Conservation (phyloP, 1,140 invertebrate genomes). For the Drosophila serrata region DNA sequence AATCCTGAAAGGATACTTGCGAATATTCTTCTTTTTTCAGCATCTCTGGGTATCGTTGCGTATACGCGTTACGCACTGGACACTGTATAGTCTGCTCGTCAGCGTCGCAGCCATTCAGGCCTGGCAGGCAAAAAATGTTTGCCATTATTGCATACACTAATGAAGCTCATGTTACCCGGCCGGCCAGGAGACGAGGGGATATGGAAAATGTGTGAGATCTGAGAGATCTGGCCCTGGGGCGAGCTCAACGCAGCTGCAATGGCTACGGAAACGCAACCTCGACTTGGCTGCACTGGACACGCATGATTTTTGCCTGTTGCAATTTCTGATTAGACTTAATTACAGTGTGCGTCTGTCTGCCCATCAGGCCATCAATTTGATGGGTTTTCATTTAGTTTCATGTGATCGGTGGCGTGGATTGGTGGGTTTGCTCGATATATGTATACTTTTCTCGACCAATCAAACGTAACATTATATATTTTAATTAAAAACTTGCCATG, state of each 20-base stretch:
- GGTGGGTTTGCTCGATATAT: background rate
- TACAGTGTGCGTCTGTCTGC: constrained; percentile 73
- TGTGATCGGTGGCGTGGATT: background rate
- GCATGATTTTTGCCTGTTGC: constrained; percentile 82
- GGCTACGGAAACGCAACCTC: constrained; percentile 33
- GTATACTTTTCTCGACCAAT: constrained; percentile 50
- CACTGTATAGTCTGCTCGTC: constrained; percentile 33
- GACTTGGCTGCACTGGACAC: constrained; percentile 61
- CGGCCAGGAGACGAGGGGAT: constrained; percentile 11
- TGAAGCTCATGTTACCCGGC: constrained; percentile 79
- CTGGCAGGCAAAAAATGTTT: constrained; percentile 82
- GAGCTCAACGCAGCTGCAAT: constrained; percentile 22
- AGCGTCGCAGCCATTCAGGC: constrained; percentile 53
- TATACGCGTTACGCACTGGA: constrained; percentile 53
- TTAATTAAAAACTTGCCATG: constrained; percentile 81
- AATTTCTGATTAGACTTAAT: constrained; percentile 84
- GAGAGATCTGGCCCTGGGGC: constrained; percentile 51
- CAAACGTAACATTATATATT: constrained; percentile 79
- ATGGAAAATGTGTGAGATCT: constrained; percentile 25
- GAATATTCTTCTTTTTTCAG: background rate
- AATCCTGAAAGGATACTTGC: background rate
- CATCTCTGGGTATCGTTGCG: background rate
- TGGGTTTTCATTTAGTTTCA: constrained; percentile 67
- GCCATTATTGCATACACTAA: constrained; percentile 84
- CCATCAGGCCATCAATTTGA: constrained; percentile 71